Conservation (phyloP, 2,797 vertebrate species). For the Phoeniculus purpureus region DNA sequence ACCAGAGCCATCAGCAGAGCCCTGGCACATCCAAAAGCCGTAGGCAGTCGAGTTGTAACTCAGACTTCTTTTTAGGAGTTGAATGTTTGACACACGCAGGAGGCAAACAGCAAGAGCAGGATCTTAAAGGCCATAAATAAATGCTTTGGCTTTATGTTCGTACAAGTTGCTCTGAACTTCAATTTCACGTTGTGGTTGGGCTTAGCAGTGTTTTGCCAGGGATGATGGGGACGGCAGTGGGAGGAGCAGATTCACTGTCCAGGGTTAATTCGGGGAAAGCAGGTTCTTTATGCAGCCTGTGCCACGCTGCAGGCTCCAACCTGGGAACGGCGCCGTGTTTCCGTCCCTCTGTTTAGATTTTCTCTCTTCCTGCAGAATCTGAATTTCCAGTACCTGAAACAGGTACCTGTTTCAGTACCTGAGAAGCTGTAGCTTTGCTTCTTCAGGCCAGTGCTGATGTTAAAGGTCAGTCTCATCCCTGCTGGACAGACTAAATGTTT, state of each 20-base stretch:
- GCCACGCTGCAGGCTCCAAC: background rate
- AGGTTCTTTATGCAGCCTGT: background rate
- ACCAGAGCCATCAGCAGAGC: background rate
- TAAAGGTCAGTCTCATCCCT: background rate
- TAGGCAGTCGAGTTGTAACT: background rate
- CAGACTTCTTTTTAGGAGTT: constrained; percentile 51
- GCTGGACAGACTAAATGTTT: background rate
- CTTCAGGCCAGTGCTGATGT: background rate
- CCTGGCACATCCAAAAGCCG: background rate
- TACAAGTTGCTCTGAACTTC: background rate
- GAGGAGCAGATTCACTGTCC: background rate
- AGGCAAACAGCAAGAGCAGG: background rate
- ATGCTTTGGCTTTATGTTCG: background rate
- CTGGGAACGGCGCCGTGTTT: background rate
- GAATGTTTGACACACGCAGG: background rate
- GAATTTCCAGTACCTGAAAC: background rate
- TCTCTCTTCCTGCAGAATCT: background rate
- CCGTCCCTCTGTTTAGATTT: fast-evolving
- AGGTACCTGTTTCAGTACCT: too few species aligned
- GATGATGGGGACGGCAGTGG: background rate
- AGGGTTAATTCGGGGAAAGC: background rate
- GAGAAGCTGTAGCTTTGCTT: background rate
- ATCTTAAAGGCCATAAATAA: background rate
- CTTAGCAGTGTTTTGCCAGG: background rate
- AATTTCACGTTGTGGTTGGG: background rate